Conservation (phyloP, 2,797 vertebrate species). For the Diplodus sargus region DNA sequence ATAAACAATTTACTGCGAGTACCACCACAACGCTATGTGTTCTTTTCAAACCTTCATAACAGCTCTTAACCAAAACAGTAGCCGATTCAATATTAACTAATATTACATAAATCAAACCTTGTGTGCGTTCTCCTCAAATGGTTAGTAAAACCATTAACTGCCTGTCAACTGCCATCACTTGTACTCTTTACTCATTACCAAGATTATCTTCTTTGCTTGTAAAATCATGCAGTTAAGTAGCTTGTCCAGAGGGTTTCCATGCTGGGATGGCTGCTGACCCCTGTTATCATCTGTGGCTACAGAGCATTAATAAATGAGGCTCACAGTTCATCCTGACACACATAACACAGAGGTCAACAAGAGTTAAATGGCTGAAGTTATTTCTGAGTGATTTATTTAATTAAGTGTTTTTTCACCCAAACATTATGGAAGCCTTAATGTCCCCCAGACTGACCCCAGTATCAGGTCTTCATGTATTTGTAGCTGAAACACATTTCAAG, state of each 20-base stretch:
- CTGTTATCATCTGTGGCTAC: not conserved
- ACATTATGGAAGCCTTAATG: not conserved
- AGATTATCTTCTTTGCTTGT: not conserved
- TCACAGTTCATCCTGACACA: not conserved
- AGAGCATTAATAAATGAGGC: not conserved
- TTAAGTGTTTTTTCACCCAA: not conserved
- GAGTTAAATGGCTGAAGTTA: not conserved
- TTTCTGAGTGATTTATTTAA: not conserved
- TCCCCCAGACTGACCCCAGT: not conserved
- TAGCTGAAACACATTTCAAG: not conserved
- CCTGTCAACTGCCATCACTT: not conserved
- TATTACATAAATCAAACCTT: not conserved
- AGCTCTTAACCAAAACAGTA: not conserved
- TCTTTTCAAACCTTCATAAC: not conserved
- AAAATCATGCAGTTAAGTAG: not conserved
- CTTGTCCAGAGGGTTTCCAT: not conserved
- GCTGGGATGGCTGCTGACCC: not conserved
- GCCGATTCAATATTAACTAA: not conserved
- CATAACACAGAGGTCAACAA: not conserved
- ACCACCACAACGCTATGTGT: too few species aligned
- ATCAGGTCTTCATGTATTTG: not conserved
- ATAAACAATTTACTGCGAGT: too few species aligned
- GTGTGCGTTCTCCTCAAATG: not conserved
- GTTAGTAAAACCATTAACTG: not conserved
- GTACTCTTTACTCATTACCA: too few species aligned